These are phyloP conservation scores for Cerceris rybyensis DNA, from an alignment of 2,888 invertebrate genomes.

Conservation along the genomic window DNA sequence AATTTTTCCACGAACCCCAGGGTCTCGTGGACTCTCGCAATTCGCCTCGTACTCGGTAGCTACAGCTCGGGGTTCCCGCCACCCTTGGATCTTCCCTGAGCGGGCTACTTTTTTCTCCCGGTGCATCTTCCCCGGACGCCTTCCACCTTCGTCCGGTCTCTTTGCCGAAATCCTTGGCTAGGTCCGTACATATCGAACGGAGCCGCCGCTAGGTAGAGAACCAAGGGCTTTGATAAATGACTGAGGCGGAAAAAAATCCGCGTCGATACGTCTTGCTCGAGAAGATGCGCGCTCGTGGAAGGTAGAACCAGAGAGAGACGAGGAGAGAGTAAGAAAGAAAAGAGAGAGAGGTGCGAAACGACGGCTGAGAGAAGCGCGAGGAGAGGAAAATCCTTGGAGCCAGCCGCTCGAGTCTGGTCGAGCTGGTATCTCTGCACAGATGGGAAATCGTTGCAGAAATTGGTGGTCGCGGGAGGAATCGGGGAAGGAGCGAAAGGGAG, in stretches of 20 bases:
- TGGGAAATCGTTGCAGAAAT: neutral
- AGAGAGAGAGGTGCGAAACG: constrained; percentile 1
- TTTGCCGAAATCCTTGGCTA: constrained; percentile 46
- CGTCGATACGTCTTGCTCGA: constrained; percentile 80
- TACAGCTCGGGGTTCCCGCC: neutral
- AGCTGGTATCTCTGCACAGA: no score
- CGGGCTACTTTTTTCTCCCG: constrained; percentile 24
- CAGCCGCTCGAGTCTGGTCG: neutral
- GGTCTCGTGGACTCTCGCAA: neutral
- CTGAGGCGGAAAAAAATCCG: constrained; percentile 77
- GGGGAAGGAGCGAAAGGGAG: neutral
- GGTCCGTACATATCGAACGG: constrained; percentile 54
- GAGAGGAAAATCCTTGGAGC: constrained; percentile 31
- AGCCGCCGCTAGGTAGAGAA: constrained; percentile 29
- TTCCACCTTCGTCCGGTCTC: constrained; percentile 31
- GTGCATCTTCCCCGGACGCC: neutral
- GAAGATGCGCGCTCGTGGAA: constrained; percentile 67
- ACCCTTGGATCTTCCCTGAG: neutral
- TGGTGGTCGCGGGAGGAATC: neutral
- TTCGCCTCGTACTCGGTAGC: neutral
- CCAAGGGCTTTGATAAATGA: constrained; percentile 79
- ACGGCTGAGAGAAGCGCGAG: constrained; percentile 3
- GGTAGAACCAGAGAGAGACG: constrained; percentile 12
- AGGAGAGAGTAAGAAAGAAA: constrained; percentile 3
- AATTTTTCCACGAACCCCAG: neutral